Percentiles rank a stretch among this genome's conserved stretches.
phyloP scores from a whole-genome alignment of 2,113 vertebrate species.

The Phalacrocorax brasilianus region DNA sequence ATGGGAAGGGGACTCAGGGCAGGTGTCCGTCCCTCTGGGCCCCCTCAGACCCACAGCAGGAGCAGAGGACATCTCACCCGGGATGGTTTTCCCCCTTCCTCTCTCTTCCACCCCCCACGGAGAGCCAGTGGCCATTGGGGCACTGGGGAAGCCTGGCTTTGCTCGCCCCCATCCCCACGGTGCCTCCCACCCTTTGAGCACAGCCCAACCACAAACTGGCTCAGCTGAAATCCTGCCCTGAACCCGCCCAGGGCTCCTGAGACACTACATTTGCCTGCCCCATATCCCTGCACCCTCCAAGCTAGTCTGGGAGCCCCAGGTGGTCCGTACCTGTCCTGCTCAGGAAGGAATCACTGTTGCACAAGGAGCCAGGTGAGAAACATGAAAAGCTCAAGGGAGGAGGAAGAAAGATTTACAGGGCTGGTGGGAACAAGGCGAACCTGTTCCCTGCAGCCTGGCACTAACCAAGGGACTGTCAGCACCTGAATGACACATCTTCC shows the following conservation, averaged over 20 bases:
- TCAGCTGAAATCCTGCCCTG: background rate
- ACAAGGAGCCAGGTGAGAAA: background rate
- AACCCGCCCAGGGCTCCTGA: background rate
- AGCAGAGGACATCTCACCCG: background rate
- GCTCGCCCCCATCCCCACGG: background rate
- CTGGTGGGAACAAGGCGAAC: background rate
- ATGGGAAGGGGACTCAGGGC: background rate
- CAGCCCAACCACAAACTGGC: background rate
- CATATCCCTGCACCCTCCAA: background rate
- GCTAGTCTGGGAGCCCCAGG: background rate
- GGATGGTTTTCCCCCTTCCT: background rate
- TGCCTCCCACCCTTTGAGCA: background rate
- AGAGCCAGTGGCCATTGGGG: background rate
- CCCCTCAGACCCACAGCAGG: background rate
- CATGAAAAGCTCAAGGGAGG: background rate
- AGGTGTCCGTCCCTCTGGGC: background rate
- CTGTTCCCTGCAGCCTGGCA: background rate
- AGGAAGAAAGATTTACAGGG: background rate
- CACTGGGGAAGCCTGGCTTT: background rate
- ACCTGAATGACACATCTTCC: background rate
- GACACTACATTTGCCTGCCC: background rate
- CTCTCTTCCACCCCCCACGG: background rate
- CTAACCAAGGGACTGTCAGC: background rate
- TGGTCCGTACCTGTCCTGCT: background rate
- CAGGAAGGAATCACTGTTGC: background rate